Percentiles rank a stretch among this genome's conserved stretches.
Conservation (phyloP, 1,140 invertebrate genomes). For the Heliconius eleuchia region DNA sequence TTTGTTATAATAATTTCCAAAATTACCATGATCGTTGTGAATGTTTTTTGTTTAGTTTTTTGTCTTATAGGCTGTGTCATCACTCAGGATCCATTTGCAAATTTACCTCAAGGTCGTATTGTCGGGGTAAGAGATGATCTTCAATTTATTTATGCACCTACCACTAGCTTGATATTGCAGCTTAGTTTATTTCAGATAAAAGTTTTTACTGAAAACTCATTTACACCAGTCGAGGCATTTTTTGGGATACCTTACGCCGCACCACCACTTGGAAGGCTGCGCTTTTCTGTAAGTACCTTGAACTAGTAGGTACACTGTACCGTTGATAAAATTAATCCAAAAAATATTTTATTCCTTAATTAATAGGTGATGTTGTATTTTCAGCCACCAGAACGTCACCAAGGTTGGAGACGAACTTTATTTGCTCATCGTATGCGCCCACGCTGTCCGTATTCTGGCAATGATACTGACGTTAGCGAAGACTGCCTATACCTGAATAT, state of each 20-base stretch:
- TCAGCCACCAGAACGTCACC: slow-evolving; percentile 67
- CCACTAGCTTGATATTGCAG: neutral
- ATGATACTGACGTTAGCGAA: slow-evolving; percentile 58
- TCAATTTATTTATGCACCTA: neutral
- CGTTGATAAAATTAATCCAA: neutral
- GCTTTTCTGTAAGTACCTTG: slow-evolving; percentile 67
- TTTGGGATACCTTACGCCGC: slow-evolving; percentile 72
- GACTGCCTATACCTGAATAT: slow-evolving; percentile 75
- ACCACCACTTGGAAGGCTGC: slow-evolving; percentile 60
- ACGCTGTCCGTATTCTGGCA: slow-evolving; percentile 58
- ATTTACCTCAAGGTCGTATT: slow-evolving; percentile 69
- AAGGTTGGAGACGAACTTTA: slow-evolving; percentile 67
- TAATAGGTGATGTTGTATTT: neutral
- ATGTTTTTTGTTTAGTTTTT: neutral
- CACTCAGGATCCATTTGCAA: slow-evolving; percentile 64
- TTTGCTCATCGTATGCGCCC: slow-evolving; percentile 68
- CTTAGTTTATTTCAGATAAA: slow-evolving; percentile 60
- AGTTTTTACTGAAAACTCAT: slow-evolving; percentile 62
- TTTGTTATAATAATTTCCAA: neutral
- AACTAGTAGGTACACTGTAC: neutral
- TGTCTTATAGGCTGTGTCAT: neutral
- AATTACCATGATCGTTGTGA: neutral
- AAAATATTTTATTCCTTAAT: neutral
- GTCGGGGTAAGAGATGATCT: slow-evolving; percentile 61
- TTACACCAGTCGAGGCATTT: slow-evolving; percentile 69